These are phyloP conservation scores for Polypedilum pembai DNA, from an alignment of 1,140 invertebrate genomes.

Conservation along the genomic window DNA sequence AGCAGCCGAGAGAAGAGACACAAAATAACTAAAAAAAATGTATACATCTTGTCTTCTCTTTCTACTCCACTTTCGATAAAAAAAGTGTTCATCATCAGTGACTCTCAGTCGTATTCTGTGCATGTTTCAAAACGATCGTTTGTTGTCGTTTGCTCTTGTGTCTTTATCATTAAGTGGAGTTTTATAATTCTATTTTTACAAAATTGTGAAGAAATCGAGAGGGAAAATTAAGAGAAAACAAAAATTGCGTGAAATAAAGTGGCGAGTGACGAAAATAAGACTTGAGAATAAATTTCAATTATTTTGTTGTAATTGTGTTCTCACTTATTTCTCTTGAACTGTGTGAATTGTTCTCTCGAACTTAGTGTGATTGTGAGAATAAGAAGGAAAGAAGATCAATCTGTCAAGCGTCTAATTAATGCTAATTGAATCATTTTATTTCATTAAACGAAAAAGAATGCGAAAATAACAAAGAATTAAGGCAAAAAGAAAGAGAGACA, in stretches of 20 bases:
- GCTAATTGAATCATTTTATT: constrained; percentile 16
- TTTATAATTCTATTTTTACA: too few relatives aligned
- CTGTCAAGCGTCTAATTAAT: constrained; percentile 15
- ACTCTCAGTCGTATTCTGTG: constrained; percentile 16
- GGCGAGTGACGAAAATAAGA: too few relatives aligned
- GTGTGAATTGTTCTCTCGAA: not conserved
- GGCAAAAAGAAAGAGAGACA: not conserved
- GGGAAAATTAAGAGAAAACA: too few relatives aligned
- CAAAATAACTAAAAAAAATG: not conserved
- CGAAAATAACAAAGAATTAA: not conserved
- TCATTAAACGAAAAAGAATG: not conserved
- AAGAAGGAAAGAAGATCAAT: not conserved
- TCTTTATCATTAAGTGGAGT: not conserved
- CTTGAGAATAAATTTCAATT: too few relatives aligned
- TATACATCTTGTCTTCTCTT: not conserved
- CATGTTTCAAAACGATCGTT: not conserved
- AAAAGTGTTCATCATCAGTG: not conserved
- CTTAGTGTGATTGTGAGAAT: not conserved
- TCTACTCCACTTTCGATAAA: constrained; percentile 17
- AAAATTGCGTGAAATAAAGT: not conserved
- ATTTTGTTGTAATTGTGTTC: too few relatives aligned
- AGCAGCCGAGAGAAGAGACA: not conserved
- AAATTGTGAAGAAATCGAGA: not conserved
- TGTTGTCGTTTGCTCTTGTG: not conserved
- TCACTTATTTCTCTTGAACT: not conserved